Conservation (phyloP, 2,797 vertebrate species). For the Sebastes taczanowskii region DNA sequence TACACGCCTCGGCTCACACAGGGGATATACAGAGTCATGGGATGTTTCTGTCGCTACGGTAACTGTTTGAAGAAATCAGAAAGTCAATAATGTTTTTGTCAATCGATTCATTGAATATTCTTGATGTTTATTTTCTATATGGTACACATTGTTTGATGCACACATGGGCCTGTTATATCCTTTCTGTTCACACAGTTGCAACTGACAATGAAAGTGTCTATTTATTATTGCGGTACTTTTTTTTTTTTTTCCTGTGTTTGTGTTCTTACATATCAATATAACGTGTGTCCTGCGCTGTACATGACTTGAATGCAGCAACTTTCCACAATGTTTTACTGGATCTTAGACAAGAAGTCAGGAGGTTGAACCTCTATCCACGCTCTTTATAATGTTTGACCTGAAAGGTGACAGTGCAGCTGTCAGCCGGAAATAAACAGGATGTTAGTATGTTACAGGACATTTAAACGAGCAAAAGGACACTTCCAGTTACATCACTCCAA, state of each 20-base stretch:
- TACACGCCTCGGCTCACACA: slow-evolving; percentile 8
- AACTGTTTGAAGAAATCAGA: not conserved
- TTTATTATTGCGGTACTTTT: slow-evolving; percentile 51
- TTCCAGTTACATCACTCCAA: not conserved
- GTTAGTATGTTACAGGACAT: not conserved
- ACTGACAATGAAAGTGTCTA: slow-evolving; percentile 28
- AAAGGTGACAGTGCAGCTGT: not conserved
- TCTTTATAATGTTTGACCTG: not conserved
- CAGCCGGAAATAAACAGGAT: not conserved
- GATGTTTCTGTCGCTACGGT: slow-evolving; percentile 7
- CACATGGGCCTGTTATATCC: slow-evolving; percentile 4
- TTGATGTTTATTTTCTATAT: slow-evolving; percentile 12
- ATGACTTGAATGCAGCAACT: not conserved
- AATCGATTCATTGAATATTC: not conserved
- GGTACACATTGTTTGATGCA: slow-evolving; percentile 4
- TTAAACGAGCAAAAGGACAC: not conserved
- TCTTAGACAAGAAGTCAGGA: not conserved
- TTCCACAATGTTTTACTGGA: not conserved
- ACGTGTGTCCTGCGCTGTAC: not conserved
- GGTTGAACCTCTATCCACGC: not conserved
- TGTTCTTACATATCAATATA: slow-evolving; percentile 23
- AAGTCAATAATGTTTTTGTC: not conserved
- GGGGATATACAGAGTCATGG: not conserved
- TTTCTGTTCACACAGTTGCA: slow-evolving; percentile 23
- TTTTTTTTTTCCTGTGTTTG: slow-evolving; percentile 3